phyloP scores from a whole-genome alignment of 2,888 invertebrate species.

The Tuberolachnus salignus region DNA sequence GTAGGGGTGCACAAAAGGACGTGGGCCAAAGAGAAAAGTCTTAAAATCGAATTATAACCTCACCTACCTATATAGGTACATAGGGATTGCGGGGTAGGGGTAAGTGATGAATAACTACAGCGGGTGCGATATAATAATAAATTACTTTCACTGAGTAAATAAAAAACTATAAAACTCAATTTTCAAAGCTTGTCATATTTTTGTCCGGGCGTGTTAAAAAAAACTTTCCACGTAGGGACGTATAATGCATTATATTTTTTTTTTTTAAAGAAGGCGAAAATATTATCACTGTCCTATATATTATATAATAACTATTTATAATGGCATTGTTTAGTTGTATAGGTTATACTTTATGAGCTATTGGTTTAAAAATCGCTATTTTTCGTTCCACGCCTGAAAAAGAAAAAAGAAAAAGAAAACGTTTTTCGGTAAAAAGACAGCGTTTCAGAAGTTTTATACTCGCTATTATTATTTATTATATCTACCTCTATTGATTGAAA shows the following conservation, averaged over 20 bases:
- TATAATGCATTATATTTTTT: too few species aligned
- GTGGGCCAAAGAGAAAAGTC: neutral
- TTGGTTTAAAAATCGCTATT: too few species aligned
- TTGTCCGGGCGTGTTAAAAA: neutral
- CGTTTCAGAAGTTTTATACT: too few species aligned
- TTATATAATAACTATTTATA: neutral
- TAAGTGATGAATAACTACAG: neutral
- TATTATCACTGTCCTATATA: neutral
- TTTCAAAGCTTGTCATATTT: neutral
- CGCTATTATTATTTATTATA: too few species aligned
- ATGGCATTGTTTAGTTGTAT: neutral
- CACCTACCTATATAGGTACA: neutral
- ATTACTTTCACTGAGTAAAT: neutral
- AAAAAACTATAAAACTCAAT: constrained; percentile 5
- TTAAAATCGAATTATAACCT: constrained; percentile 35
- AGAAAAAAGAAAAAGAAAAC: too few species aligned
- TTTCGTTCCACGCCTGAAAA: too few species aligned
- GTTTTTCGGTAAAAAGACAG: too few species aligned
- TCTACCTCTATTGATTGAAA: too few species aligned
- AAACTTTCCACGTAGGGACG: neutral
- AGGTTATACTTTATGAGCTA: too few species aligned
- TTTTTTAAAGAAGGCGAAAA: neutral
- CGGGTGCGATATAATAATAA: constrained; percentile 2
- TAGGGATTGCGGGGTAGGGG: neutral
- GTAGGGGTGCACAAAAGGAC: neutral